A percentile compares a stretch with the other conserved stretches of the same genome.
phyloP scores from a whole-genome alignment of 2,113 vertebrate genomes.

The Brachypteracias leptosomus region DNA sequence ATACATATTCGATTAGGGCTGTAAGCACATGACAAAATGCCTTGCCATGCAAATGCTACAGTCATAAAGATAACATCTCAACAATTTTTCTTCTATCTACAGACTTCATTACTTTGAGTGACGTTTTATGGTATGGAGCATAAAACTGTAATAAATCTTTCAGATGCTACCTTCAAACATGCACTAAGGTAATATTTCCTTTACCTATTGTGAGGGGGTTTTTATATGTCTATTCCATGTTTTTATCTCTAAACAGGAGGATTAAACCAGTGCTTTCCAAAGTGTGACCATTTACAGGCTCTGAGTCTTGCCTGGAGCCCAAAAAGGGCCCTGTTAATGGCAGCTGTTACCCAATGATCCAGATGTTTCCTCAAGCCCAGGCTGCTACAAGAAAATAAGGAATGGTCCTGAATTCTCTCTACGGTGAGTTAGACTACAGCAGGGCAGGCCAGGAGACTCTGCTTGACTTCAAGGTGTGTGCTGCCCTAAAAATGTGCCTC shows the following conservation, averaged over 20 bases:
- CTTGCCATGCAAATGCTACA: neutral
- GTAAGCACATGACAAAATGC: neutral
- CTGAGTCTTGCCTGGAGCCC: neutral
- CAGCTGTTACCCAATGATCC: neutral
- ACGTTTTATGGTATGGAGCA: neutral
- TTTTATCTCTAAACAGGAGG: neutral
- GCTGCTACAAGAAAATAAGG: neutral
- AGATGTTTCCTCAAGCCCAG: neutral
- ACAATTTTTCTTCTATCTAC: neutral
- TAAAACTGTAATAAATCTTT: neutral
- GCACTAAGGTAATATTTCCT: neutral
- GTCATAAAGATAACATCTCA: neutral
- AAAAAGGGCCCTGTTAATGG: neutral
- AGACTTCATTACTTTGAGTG: neutral
- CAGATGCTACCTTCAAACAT: neutral
- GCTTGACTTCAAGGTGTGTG: neutral
- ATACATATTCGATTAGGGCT: neutral
- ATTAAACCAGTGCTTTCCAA: neutral
- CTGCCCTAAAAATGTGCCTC: neutral
- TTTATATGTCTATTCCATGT: neutral
- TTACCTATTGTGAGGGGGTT: neutral
- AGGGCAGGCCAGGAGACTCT: neutral
- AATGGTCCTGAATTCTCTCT: neutral
- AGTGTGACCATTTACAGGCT: neutral
- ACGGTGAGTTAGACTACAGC: fast-evolving